Base-by-base conservation (phyloP, 2,113 vertebrate species). In the Psittacula cyanocephala region DNA sequence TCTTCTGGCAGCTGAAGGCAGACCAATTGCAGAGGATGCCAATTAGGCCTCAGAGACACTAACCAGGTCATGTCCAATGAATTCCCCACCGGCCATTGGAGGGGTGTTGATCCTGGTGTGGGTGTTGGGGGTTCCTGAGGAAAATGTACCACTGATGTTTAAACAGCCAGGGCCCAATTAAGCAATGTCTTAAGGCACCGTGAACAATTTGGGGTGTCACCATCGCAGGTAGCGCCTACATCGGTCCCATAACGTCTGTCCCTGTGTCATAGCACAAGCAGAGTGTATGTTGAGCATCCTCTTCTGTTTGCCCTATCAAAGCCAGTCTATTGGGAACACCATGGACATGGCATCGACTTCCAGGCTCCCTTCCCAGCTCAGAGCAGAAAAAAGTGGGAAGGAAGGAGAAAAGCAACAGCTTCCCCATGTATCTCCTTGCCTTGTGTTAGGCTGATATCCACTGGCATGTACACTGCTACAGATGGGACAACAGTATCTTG, bases 401-500 rank as follows among this genome's bases (percentile, higher is more conserved):
- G 76, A 74, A 74, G 65, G 57, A 90, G 68, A 62, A 91, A 90
- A 94, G 49, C 64, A 44, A 47, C 47, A 0, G 1, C 69, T 93
- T 78, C 60, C 41, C 57, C 0, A 0, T 71, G 68, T 78, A 75
- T 52, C 76, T 91, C 37, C 74, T 75, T 9, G 24, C 46, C 37
- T 81, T 76, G 92, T 65, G 88, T 86, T 96, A 86, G 89, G 80
- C 80, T 88, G 85, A 88, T 95, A 95, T 86, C 86, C 76, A 86
- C 72, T 94, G 96, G 95, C 95, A 78, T 89, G 77, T 90, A 43
- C 49, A 18, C 19, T 44, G 80, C 86, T 55, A 86, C 95, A 95
- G 95, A 96, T 95, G 95, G 95, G 93, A 92, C 86, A 90, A 88
- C 86, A 96, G 88, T 88, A 91, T 86, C 92, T 88, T 90, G 76